Evolutionary conservation across 2,888 invertebrate genomes (phyloP).

Genomic region (Dolichomitus sp.): DNA sequence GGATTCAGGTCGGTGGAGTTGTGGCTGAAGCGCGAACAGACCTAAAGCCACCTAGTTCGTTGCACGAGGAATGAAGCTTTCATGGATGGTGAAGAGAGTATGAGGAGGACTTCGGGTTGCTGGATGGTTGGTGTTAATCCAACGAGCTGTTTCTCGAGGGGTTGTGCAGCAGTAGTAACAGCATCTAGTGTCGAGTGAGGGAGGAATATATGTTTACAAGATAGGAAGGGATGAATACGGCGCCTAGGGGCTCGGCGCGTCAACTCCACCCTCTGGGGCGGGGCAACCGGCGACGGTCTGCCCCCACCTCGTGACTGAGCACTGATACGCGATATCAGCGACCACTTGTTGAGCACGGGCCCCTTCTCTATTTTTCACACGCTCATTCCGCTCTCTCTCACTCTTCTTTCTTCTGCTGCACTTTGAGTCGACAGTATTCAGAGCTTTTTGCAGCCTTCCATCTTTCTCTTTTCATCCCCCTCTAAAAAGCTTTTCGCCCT

Average conservation of each 20-base stretch:
- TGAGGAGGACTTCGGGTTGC: conserved; percentile 47
- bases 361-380: conserved; percentile 76
- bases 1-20: conserved; percentile 33
- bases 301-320: conserved; percentile 74
- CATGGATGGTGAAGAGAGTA: conserved; percentile 15
- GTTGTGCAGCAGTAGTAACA: conserved; percentile 59
- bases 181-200: conserved; percentile 49
- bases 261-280: conserved; percentile 84
- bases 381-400: conserved; percentile 71
- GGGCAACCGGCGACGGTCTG: conserved; percentile 82
- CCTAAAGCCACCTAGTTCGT: conserved; percentile 52
- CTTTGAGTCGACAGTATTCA: conserved; percentile 37
- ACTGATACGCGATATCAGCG: conserved; percentile 84
- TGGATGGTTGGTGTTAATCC: conserved; percentile 68
- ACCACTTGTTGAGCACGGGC: conserved; percentile 82
- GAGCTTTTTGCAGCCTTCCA: conserved; percentile 14
- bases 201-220: conserved; percentile 15
- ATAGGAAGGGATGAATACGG: conserved; percentile 63
- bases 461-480: conserved; percentile 19
- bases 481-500: conserved; percentile 26
- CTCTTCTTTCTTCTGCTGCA: conserved; percentile 32
- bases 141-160: conserved; percentile 68
- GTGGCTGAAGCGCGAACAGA: conserved; percentile 56
- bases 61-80: conserved; percentile 44
- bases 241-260: conserved; percentile 75